phyloP scores from a whole-genome alignment of 2,113 vertebrate species.

The Bungarus multicinctus region DNA sequence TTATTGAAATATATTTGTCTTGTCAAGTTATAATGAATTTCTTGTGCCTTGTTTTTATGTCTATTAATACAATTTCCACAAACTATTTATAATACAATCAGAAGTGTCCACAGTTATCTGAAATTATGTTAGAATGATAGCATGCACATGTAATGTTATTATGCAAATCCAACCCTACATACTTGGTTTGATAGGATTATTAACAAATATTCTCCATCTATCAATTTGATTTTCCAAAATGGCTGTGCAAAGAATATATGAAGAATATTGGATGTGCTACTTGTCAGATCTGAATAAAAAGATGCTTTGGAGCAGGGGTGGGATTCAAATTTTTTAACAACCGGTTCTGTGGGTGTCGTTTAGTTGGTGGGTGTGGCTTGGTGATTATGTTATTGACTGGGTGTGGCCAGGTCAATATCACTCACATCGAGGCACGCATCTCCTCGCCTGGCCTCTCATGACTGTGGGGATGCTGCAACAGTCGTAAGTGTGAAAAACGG shows the following conservation, averaged over 20 bases:
- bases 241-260: background rate
- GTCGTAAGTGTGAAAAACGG: too few relatives aligned
- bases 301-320: background rate
- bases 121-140: background rate
- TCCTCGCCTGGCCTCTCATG: too few relatives aligned
- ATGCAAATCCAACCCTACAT: background rate
- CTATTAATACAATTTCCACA: background rate
- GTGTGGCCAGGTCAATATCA: too few relatives aligned
- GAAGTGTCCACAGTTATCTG: background rate
- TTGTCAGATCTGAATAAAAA: background rate
- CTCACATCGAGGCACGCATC: too few relatives aligned
- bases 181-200: background rate
- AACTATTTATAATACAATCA: background rate
- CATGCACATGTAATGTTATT: background rate
- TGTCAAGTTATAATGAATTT: background rate
- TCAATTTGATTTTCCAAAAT: background rate
- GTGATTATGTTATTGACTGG: too few relatives aligned
- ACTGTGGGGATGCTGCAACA: too few relatives aligned
- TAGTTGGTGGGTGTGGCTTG: too few relatives aligned
- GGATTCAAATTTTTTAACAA: too few relatives aligned
- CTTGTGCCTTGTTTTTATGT: constrained; percentile 10
- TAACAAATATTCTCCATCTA: background rate
- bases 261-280: background rate
- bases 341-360: too few relatives aligned
- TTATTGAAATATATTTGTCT: constrained; percentile 24